Conservation (phyloP, 2,888 invertebrate species). For the Cybosia mesomella region DNA sequence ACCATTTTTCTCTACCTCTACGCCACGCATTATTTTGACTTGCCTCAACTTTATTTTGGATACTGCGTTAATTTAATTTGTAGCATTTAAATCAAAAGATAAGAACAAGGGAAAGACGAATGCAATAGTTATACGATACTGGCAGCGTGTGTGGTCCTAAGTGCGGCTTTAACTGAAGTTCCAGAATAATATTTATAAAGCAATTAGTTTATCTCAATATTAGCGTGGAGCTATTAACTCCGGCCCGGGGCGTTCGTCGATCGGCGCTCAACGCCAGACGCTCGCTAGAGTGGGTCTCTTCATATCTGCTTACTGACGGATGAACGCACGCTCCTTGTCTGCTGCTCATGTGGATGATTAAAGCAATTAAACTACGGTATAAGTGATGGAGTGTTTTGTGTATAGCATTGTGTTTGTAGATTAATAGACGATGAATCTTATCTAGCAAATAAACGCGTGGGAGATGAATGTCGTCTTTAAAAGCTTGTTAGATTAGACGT, state of each 20-base stretch:
- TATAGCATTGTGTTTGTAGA: conserved; percentile 47
- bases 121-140: conserved; percentile 45
- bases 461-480: conserved; percentile 25
- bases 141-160: conserved; percentile 61
- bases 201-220: conserved; percentile 78
- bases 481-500: conserved; percentile 28
- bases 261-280: conserved; percentile 20
- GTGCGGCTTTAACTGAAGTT: conserved; percentile 63
- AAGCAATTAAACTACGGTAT: conserved; percentile 67
- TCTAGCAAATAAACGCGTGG: conserved; percentile 23
- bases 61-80: conserved; percentile 38
- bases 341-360: conserved; percentile 59
- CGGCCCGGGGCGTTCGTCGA: conserved; percentile 48
- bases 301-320: conserved; percentile 67
- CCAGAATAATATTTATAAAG: conserved; percentile 72
- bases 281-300: conserved; percentile 50
- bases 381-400: conserved; percentile 62
- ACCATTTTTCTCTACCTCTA: not conserved
- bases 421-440: conserved; percentile 38
- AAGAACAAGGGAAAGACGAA: conserved; percentile 22
- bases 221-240: conserved; percentile 69
- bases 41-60: conserved; percentile 30
- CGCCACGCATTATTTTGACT: too few relatives aligned
- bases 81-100: conserved; percentile 33
- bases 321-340: conserved; percentile 59